phyloP scores from a whole-genome alignment of 2,797 vertebrate species.

The Rhinatrema bivittatum region DNA sequence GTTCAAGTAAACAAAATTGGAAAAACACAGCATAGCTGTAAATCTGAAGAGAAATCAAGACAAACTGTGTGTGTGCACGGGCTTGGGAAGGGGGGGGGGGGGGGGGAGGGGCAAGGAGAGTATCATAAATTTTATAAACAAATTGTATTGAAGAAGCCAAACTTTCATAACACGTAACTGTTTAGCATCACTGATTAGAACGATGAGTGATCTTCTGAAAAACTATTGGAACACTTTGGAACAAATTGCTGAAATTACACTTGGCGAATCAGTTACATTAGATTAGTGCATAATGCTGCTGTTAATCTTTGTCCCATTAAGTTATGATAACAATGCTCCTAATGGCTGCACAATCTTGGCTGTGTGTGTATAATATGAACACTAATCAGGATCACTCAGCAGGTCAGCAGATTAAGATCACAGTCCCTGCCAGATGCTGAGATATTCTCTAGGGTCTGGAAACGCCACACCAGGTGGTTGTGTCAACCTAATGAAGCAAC shows the following conservation, averaged over 20 bases:
- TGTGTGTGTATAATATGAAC: slow-evolving; percentile 23
- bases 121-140: too few relatives aligned
- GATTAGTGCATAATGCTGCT: slow-evolving; percentile 19
- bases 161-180: slow-evolving; percentile 12
- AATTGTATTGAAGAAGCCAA: too few relatives aligned
- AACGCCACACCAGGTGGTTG: slow-evolving; percentile 68
- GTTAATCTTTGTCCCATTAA: slow-evolving; percentile 38
- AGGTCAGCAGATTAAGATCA: slow-evolving; percentile 39
- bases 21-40: too few relatives aligned
- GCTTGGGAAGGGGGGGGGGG: too few relatives aligned
- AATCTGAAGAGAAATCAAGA: too few relatives aligned
- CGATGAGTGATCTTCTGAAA: slow-evolving; percentile 28
- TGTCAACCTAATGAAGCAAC: slow-evolving; percentile 62
- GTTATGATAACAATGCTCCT: slow-evolving; percentile 23
- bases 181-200: slow-evolving; percentile 22
- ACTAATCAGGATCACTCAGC: slow-evolving; percentile 34
- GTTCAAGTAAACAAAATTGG: too few relatives aligned
- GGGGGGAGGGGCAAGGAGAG: too few relatives aligned
- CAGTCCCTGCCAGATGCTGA: slow-evolving; percentile 51
- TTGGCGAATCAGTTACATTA: slow-evolving; percentile 25
- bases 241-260: slow-evolving; percentile 28
- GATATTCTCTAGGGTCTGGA: slow-evolving; percentile 36
- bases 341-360: slow-evolving; percentile 24
- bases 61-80: too few relatives aligned
- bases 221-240: slow-evolving; percentile 24